Evolutionary conservation across 2,113 vertebrate species (phyloP).

Genomic region (Falcunculus frontatus): DNA sequence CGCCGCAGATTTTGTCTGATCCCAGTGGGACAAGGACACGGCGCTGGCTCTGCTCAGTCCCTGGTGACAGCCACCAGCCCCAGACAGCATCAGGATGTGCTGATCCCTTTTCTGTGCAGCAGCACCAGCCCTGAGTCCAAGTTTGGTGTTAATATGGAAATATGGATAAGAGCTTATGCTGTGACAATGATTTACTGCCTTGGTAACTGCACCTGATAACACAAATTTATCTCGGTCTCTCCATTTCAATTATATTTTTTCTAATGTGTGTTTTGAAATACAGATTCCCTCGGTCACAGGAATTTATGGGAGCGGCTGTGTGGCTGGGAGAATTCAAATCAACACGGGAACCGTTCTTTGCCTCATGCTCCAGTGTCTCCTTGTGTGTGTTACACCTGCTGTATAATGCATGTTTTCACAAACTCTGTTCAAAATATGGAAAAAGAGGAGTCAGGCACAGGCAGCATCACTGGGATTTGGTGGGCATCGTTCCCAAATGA

Average conservation of each 20-base stretch:
- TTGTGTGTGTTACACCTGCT: not conserved
- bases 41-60: fast-evolving
- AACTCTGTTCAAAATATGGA: not conserved
- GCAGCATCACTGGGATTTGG: not conserved
- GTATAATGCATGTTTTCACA: not conserved
- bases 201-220: slow-evolving; percentile 64
- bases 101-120: not conserved
- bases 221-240: slow-evolving; percentile 61
- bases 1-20: fast-evolving
- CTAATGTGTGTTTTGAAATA: slow-evolving; percentile 63
- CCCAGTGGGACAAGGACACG: fast-evolving
- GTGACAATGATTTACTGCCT: slow-evolving; percentile 67
- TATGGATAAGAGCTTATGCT: slow-evolving; percentile 54
- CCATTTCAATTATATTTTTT: slow-evolving; percentile 61
- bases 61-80: not conserved
- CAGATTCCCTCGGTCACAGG: slow-evolving; percentile 20
- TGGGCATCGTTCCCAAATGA: not conserved
- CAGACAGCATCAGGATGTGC: not conserved
- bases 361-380: not conserved
- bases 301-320: not conserved
- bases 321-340: slow-evolving; percentile 23
- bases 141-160: slow-evolving; percentile 61
- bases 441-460: not conserved
- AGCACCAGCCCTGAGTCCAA: not conserved
- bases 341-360: not conserved